Base-by-base conservation (phyloP, 2,113 vertebrate genomes). In the Pipa parva region DNA sequence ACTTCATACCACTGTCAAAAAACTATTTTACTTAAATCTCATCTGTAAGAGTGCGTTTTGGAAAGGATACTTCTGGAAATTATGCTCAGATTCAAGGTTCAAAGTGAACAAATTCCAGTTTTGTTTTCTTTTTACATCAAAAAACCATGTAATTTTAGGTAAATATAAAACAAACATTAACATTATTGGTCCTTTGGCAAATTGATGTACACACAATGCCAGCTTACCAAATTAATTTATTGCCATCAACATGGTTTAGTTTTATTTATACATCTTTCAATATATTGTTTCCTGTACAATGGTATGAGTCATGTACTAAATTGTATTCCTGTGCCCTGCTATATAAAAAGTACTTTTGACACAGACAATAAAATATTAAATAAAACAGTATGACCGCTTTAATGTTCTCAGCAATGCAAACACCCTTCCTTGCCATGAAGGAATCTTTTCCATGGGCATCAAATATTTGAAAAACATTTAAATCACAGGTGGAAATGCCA, bases 181-280 rank as follows among this genome's bases (percentile, higher is more conserved):
- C 75, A 77, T 81, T 75, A 50, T 82, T 94, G 92, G 90, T 94
- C 92, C 90, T 90, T 89, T 91, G 88, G 90, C 85, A 87, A 87
- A 81, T 81, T 82, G 78, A 80, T 85, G 81, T 80, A 84, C 78
- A 88, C 84, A 85, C 78, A 79, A 84, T 86, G 87, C 79, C 82
- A 84, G 75, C 68, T 84, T 82, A 84, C 81, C 84, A 87, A 85
- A 87, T 80, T 79, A 71, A 66, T 77, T 89, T 88, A 89, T 86
- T 89, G 88, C 87, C 86, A 84, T 85, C 81, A 82, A 82, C 80
- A 81, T 78, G 79, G 75, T 78, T 79, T 81, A 63, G 75, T 88
- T 42, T 83, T 78, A 81, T 37, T 76, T 78, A 73, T 82, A 77
- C 75, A 68, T 75, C 72, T 84, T 84, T 76, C 66, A 80, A 76